phyloP scores from a whole-genome alignment of 2,888 invertebrate species.

The Hypolimnas misippus region DNA sequence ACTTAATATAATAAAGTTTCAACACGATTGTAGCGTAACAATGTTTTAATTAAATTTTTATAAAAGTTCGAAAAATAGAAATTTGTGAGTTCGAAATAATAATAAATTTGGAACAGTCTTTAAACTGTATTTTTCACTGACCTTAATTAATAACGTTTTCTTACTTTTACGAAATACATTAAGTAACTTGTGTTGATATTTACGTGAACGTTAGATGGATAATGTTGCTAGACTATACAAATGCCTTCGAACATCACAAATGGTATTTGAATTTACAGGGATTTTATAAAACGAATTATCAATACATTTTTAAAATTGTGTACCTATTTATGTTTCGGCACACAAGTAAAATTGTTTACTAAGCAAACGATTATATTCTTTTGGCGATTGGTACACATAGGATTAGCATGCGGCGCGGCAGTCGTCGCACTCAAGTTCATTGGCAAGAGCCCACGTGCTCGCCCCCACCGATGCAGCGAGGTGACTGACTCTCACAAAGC shows the following conservation, averaged over 20 bases:
- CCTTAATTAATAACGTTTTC: neutral
- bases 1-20: conserved; percentile 17
- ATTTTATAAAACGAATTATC: too few species aligned
- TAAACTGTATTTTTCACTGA: neutral
- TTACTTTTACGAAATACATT: neutral
- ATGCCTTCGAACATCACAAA: too few species aligned
- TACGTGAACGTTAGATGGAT: too few species aligned
- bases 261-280: too few species aligned
- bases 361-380: conserved; percentile 29
- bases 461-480: conserved; percentile 64
- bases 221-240: too few species aligned
- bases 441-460: conserved; percentile 74
- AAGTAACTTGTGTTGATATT: neutral
- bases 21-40: conserved; percentile 10
- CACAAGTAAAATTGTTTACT: neutral
- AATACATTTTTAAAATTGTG: too few species aligned
- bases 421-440: conserved; percentile 69
- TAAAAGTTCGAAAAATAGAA: neutral
- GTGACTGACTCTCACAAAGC: conserved; percentile 70
- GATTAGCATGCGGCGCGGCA: conserved; percentile 63
- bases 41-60: conserved; percentile 14
- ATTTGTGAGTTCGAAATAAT: conserved; percentile 1
- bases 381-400: conserved; percentile 45
- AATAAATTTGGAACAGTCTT: neutral
- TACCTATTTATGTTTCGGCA: too few species aligned